A percentile compares a stretch with the other conserved stretches of the same genome.
phyloP scores from a whole-genome alignment of 2,113 vertebrate genomes.

The Perca schrenkii region DNA sequence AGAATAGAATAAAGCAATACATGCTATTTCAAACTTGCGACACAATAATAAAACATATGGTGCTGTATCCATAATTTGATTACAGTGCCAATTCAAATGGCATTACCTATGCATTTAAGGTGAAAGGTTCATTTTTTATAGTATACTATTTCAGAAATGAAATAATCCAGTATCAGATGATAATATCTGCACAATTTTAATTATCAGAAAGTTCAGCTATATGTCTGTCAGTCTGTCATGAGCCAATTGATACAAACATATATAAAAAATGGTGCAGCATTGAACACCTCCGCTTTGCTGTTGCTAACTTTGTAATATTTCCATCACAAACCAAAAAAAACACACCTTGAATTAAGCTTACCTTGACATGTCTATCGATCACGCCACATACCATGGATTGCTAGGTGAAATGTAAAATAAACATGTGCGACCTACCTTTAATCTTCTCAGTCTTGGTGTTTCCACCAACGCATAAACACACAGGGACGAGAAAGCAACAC shows the following conservation, averaged over 20 bases:
- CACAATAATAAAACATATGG: not conserved
- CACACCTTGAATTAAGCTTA: slow-evolving; percentile 24
- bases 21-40: not conserved
- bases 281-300: not conserved
- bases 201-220: not conserved
- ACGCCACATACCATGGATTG: slow-evolving; percentile 27
- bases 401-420: slow-evolving; percentile 53
- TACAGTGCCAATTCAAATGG: not conserved
- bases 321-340: slow-evolving; percentile 32
- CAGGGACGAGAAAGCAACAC: slow-evolving; percentile 35
- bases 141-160: not conserved
- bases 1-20: not conserved
- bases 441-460: slow-evolving; percentile 48
- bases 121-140: not conserved
- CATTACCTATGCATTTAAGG: not conserved
- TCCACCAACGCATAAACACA: slow-evolving; percentile 58
- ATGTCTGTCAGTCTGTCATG: not conserved
- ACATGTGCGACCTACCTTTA: slow-evolving; percentile 44
- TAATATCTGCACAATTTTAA: not conserved
- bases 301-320: slow-evolving; percentile 43
- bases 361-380: slow-evolving; percentile 41
- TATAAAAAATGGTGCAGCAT: not conserved
- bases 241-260: not conserved
- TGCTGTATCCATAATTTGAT: not conserved
- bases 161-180: not conserved